Percentiles rank a stretch among this genome's conserved stretches.
Evolutionary conservation across 2,797 vertebrate genomes (phyloP).

Genomic region (Eleutherodactylus coqui): DNA sequence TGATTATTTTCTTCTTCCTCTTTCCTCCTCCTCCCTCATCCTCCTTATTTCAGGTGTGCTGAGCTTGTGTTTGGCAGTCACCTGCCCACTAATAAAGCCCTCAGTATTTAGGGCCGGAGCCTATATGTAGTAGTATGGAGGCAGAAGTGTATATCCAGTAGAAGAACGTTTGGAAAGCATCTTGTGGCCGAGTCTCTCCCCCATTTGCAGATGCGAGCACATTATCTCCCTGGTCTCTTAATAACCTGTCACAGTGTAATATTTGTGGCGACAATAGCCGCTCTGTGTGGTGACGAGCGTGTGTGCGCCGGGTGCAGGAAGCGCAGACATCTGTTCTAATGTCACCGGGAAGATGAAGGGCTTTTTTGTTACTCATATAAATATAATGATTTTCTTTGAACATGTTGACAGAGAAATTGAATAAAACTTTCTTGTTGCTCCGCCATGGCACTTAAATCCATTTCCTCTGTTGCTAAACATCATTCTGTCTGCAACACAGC

Average conservation of each 20-base stretch:
- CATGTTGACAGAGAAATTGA: constrained; percentile 48
- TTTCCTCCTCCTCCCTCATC: no score
- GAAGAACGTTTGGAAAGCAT: not conserved
- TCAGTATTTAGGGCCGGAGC: no score
- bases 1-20: no score
- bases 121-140: no score
- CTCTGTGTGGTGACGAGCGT: not conserved
- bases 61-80: no score
- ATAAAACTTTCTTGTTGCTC: constrained; percentile 30
- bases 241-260: constrained; percentile 3
- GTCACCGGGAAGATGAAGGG: constrained; percentile 26
- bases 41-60: no score
- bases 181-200: not conserved
- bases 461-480: constrained; percentile 44
- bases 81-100: no score
- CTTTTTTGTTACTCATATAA: constrained; percentile 40
- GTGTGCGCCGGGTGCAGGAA: not conserved
- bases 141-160: no score
- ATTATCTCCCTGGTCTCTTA: not conserved
- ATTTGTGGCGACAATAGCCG: not conserved
- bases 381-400: constrained; percentile 53
- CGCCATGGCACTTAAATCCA: constrained; percentile 47
- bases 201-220: not conserved
- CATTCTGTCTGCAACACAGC: not conserved
- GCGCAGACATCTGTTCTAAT: constrained; percentile 13